Conservation (phyloP, 23 tunicate species). For the Trididemnum miniatum region DNA sequence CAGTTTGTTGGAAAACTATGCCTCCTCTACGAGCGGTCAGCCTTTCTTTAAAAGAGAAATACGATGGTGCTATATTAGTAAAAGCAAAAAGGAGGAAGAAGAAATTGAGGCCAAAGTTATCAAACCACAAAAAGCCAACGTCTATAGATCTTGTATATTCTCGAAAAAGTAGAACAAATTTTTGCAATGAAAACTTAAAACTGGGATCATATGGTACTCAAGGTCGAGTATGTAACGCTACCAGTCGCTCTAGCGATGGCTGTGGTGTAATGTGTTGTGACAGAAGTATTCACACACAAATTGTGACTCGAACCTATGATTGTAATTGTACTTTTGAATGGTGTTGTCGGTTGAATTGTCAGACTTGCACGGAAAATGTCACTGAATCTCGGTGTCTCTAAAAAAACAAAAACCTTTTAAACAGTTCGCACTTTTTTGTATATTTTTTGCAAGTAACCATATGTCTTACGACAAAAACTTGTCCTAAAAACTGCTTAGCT, state of each 20-base stretch:
- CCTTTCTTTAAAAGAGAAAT: conserved; percentile 38
- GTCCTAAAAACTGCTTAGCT: no score
- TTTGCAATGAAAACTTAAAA: conserved; percentile 58
- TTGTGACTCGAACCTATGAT: background rate
- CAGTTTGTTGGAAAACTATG: conserved; percentile 88
- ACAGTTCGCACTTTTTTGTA: background rate
- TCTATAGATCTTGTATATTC: conserved; percentile 54
- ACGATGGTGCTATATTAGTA: conserved; percentile 51
- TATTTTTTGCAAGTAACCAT: no score
- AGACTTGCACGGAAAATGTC: conserved; percentile 40
- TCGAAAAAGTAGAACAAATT: conserved; percentile 34
- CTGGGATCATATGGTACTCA: conserved; percentile 74
- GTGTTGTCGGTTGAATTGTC: conserved; percentile 69
- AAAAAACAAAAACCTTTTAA: background rate
- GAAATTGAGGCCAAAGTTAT: conserved; percentile 15
- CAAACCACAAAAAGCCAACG: conserved; percentile 28
- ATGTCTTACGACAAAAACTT: no score
- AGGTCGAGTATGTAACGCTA: conserved; percentile 70
- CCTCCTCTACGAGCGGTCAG: conserved; percentile 76
- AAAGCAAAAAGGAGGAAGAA: conserved; percentile 28
- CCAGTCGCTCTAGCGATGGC: conserved; percentile 52
- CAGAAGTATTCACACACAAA: conserved; percentile 26
- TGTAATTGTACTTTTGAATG: conserved; percentile 83
- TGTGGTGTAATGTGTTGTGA: conserved; percentile 76
- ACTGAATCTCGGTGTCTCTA: conserved; percentile 13